Percentiles rank a stretch among this genome's conserved stretches.
phyloP scores from a whole-genome alignment of 1,140 invertebrate genomes.

The Drosophila sechellia region DNA sequence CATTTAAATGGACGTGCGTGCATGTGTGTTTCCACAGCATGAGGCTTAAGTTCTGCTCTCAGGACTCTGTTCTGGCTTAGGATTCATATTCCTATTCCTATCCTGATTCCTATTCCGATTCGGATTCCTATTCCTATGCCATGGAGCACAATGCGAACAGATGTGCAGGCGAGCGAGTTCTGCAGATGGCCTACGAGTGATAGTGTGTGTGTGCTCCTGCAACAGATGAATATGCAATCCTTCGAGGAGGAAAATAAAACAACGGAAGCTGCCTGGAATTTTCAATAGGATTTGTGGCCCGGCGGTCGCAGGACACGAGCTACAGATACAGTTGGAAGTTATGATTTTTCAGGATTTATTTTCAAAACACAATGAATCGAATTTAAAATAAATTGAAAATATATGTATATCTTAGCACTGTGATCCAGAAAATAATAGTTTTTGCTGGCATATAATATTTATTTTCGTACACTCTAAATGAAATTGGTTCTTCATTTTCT shows the following conservation, averaged over 20 bases:
- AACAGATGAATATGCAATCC: slow-evolving; percentile 63
- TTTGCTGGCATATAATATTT: too few species aligned
- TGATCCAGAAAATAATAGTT: too few species aligned
- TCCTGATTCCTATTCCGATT: background rate
- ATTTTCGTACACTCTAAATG: too few species aligned
- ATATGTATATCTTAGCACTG: too few species aligned
- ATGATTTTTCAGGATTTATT: background rate
- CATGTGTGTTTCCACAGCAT: slow-evolving; percentile 13
- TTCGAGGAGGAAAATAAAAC: slow-evolving; percentile 49
- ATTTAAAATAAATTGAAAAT: too few species aligned
- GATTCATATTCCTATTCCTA: slow-evolving; percentile 5
- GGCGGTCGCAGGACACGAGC: slow-evolving; percentile 26
- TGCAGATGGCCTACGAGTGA: slow-evolving; percentile 30
- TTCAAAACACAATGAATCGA: background rate
- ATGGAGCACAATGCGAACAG: slow-evolving; percentile 66
- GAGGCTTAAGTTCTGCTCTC: slow-evolving; percentile 55
- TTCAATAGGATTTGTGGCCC: slow-evolving; percentile 48
- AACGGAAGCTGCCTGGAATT: slow-evolving; percentile 49
- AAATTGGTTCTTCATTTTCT: background rate
- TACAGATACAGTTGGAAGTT: background rate
- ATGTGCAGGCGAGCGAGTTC: slow-evolving; percentile 61
- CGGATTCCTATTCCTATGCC: background rate
- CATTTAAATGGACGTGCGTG: slow-evolving; percentile 27
- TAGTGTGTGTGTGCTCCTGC: slow-evolving; percentile 23
- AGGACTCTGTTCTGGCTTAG: slow-evolving; percentile 40